Percentiles rank a stretch among this genome's conserved stretches.
phyloP scores from a whole-genome alignment of 2,113 vertebrate species.

The Isurus oxyrinchus region DNA sequence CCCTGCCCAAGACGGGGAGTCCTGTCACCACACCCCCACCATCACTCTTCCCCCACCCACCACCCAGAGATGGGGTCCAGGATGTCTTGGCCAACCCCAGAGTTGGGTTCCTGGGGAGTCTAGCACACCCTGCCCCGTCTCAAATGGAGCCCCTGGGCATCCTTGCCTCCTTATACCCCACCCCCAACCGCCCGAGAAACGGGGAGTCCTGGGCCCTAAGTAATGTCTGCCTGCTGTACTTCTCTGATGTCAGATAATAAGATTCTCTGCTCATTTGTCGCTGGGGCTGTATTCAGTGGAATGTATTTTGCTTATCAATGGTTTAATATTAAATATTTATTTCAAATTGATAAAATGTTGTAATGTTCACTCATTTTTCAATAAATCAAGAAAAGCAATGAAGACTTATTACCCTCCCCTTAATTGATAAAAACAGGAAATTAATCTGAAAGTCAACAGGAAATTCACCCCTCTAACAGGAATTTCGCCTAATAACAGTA shows the following conservation, averaged over 20 bases:
- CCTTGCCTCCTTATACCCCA: not conserved
- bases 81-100: slow-evolving; percentile 49
- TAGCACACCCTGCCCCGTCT: not conserved
- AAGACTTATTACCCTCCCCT: not conserved
- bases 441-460: not conserved
- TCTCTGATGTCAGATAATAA: not conserved
- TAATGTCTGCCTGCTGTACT: not conserved
- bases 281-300: not conserved
- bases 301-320: slow-evolving; percentile 30
- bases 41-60: too few relatives aligned
- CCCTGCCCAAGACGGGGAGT: not conserved
- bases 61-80: not conserved
- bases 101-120: not conserved
- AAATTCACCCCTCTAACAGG: too few relatives aligned
- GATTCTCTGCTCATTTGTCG: not conserved
- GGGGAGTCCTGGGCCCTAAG: not conserved
- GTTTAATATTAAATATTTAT: slow-evolving; percentile 24
- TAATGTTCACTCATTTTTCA: not conserved
- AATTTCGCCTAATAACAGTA: not conserved
- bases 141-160: not conserved
- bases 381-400: not conserved
- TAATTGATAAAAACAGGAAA: not conserved
- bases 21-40: not conserved
- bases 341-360: not conserved
- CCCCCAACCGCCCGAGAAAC: not conserved